Base-by-base conservation (phyloP, 1,140 invertebrate species). In the Telenomus remus region DNA sequence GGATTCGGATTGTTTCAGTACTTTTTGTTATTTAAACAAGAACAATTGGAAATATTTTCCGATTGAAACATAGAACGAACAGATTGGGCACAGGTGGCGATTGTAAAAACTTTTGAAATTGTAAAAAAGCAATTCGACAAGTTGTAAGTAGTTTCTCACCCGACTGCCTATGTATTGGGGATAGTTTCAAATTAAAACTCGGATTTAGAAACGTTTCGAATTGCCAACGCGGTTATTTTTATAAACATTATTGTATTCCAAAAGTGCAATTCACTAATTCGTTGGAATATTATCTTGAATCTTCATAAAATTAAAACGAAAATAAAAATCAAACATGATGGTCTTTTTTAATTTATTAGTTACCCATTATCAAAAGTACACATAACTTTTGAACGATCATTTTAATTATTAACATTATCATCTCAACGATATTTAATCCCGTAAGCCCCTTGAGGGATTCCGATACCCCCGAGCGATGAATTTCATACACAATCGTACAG, bases 371-470 rank as follows among this genome's bases (percentile, higher is more conserved):
- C 46, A 19, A 61, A 53, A 54, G 54, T 33, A 49, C 56, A 33
- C 47, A 60, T 54, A 65, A 76, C 59, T 57, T 71, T 63, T 39
- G 50, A 56, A 14, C 44, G 46, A 55, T 60, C 59, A 80, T 76
- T 81, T 79, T 76, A 80, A 80, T 82, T 81, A 82, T 81, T 82
- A 81, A 81, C 73, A 73, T 81, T 79, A 79, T 81, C 65, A 80
- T 79, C 75, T 76, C 47, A 76, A 73, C 55, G 75, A 78, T 66
- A 80, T 80, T 81, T 80, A 81, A 82, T 83, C 79, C 77, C 65
- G 73, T 81, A 80, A 80, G 79, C 73, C 70, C 74, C 76, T 81
- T 81, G 78, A 76, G 69, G 71, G 66, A 79, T 78, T 73, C 74
- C 75, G 59, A 76, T 80, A 75, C 74, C 80, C 69, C 63, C 70